These are phyloP conservation scores for Sinocyclocheilus rhinocerous DNA, from an alignment of 2,113 vertebrate species.

Conservation along the genomic window DNA sequence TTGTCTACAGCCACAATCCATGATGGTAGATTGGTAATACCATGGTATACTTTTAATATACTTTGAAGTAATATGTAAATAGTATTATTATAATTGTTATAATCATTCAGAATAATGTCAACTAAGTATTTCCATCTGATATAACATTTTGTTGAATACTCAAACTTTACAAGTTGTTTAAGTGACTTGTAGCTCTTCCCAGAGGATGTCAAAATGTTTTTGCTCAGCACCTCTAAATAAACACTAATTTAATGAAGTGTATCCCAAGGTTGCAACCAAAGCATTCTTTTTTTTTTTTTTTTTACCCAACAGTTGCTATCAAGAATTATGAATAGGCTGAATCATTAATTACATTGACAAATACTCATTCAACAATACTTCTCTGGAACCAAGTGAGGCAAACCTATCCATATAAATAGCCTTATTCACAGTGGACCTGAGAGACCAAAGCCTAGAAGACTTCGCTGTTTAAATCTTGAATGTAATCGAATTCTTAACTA, in stretches of 20 bases:
- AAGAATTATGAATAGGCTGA: not conserved
- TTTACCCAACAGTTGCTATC: not conserved
- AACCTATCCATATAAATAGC: not conserved
- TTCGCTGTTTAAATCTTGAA: not conserved
- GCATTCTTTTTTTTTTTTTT: not conserved
- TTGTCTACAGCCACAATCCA: too few relatives aligned
- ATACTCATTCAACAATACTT: not conserved
- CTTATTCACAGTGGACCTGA: not conserved
- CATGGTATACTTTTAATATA: not conserved
- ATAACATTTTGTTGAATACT: not conserved
- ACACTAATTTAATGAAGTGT: not conserved
- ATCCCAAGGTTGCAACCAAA: not conserved
- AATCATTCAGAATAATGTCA: not conserved
- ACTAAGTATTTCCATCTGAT: too few relatives aligned
- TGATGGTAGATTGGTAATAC: not conserved
- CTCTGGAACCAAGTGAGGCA: not conserved
- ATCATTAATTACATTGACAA: not conserved
- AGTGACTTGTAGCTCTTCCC: not conserved
- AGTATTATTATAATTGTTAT: not conserved
- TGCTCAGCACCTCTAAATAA: conserved; percentile 1
- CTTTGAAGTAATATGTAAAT: not conserved
- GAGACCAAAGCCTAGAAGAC: conserved; percentile 2
- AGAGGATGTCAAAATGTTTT: not conserved
- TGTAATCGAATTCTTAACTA: not conserved
- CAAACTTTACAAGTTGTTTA: not conserved